Conservation (phyloP, 2,113 vertebrate genomes). For the Zosterops lateralis region DNA sequence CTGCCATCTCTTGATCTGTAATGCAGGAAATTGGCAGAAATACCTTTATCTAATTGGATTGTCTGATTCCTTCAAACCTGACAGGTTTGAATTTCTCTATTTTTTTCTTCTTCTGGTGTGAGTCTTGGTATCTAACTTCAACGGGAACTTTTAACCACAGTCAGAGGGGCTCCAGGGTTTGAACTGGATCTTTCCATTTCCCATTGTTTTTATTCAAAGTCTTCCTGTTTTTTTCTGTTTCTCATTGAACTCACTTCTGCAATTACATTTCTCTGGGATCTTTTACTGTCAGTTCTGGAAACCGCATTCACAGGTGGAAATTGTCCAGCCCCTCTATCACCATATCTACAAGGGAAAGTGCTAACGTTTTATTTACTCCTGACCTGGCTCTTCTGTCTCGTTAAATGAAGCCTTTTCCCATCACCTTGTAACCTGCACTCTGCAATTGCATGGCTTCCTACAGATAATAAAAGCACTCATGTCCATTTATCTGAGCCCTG, state of each 20-base stretch:
- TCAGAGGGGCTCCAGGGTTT: background rate
- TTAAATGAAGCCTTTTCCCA: background rate
- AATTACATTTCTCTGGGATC: background rate
- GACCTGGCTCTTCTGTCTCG: background rate
- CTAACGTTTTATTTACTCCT: slow-evolving; percentile 1
- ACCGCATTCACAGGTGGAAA: background rate
- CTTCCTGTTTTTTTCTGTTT: background rate
- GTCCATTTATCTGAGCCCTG: background rate
- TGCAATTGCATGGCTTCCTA: background rate
- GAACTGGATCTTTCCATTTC: background rate
- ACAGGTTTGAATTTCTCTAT: accelerated
- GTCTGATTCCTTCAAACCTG: background rate
- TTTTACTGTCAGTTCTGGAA: background rate
- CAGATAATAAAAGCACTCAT: slow-evolving; percentile 1
- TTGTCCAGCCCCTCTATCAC: background rate
- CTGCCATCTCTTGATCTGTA: background rate
- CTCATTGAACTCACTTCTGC: background rate
- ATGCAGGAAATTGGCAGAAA: background rate
- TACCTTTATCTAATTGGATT: background rate
- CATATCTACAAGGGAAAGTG: background rate
- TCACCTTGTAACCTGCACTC: background rate
- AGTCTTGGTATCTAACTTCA: background rate
- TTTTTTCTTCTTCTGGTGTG: background rate
- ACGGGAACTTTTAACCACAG: background rate
- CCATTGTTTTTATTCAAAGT: background rate